Evolutionary conservation across 2,888 invertebrate species (phyloP).

Genomic region (Sclerodermus sp.): DNA sequence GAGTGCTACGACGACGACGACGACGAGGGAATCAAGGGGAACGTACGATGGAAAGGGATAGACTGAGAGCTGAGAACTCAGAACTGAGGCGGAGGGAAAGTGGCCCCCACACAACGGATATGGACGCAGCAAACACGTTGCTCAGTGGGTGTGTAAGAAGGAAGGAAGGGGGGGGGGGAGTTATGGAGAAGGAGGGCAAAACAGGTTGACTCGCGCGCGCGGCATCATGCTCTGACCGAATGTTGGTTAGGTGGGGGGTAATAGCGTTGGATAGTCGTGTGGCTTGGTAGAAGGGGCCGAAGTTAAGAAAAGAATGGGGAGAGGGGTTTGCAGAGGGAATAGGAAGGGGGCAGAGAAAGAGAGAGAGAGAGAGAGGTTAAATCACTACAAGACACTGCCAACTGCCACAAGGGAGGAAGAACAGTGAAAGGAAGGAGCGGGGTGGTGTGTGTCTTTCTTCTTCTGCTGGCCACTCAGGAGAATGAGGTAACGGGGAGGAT

Average conservation of each 20-base stretch:
- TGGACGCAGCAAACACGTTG: not conserved
- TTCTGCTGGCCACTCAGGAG: no score
- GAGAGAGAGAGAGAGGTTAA: slow-evolving; percentile 5
- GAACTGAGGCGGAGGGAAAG: slow-evolving; percentile 5
- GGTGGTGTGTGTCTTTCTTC: no score
- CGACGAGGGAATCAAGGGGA: not conserved
- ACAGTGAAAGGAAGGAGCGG: no score
- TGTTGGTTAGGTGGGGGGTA: slow-evolving; percentile 22
- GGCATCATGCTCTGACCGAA: slow-evolving; percentile 38
- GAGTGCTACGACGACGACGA: not conserved
- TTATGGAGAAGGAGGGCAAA: slow-evolving; percentile 34
- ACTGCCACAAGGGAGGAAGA: not conserved
- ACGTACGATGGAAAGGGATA: not conserved
- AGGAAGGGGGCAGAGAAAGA: slow-evolving; percentile 1
- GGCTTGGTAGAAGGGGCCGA: not conserved
- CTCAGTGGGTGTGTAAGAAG: slow-evolving; percentile 23
- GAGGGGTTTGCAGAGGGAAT: slow-evolving; percentile 1
- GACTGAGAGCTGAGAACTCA: not conserved
- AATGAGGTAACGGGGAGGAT: no score
- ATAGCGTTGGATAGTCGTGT: slow-evolving; percentile 7
- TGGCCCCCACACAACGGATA: slow-evolving; percentile 10
- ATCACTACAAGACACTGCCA: not conserved
- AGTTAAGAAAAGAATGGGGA: not conserved
- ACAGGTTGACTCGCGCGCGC: slow-evolving; percentile 53
- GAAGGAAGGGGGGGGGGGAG: slow-evolving; percentile 19